Base-by-base conservation (phyloP, 1,140 invertebrate species). In the Sitodiplosis mosellana region DNA sequence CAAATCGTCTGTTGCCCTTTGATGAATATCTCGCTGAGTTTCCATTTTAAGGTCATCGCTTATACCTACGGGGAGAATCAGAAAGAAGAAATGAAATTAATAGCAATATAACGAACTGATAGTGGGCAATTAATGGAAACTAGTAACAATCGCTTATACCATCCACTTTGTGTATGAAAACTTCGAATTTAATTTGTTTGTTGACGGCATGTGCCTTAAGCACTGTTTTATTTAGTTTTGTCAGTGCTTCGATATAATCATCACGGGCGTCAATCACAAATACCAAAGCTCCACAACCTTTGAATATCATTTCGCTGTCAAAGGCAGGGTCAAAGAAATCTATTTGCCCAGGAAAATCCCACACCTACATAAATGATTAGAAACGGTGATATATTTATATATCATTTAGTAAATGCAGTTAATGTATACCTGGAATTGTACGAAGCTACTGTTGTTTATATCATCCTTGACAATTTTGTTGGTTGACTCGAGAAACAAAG, bases 221-320 rank as follows among this genome's bases (percentile, higher is more conserved):
- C 5, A 98, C 90, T 21, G 91, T 94, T 36, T 83, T 70, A 56
- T 94, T 82, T 46, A 99, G 74, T 66, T 92, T 90, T 54, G 85
- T 82, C 50, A 99, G 67, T 2, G 95, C 93, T 61, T 98, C 93
- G 69, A 85, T 84, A 58, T 96, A 96, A 68, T 96, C 92, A 76
- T 97, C 88, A 73, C 95, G 91, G 45, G 95, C 93, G 76, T 99
- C 96, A 58, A 99, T 97, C 12, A 99, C 94, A 76, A 98, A 99
- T 15, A 99, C 89, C 11, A 99, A 68, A 36, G 95, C 93, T 46
- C 92, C 92, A 70, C 89, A 88, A 33, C 87, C 86, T 47, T 87
- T 82, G 70, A 97, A 96, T 55, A 96, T 92, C 68, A 83, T 84
- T 54, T 96, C 89, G 42, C 85, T 85, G 68, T 99, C 92, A 70